These are phyloP conservation scores for Heliothis virescens DNA, from an alignment of 1,140 invertebrate genomes.

Conservation along the genomic window DNA sequence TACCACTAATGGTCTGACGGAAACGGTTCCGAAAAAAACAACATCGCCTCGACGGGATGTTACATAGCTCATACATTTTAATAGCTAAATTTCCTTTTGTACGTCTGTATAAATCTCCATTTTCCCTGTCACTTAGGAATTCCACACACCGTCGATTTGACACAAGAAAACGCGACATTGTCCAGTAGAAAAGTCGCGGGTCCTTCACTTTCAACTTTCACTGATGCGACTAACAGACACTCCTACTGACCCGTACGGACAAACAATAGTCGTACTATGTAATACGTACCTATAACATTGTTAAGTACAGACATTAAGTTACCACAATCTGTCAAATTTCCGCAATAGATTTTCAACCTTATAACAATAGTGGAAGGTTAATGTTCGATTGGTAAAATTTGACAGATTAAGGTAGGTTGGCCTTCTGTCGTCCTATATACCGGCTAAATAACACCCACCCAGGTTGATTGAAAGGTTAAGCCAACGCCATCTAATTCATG, in stretches of 20 bases:
- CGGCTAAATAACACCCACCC: too few species aligned
- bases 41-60: background rate
- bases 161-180: conserved; percentile 25
- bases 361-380: too few species aligned
- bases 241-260: conserved; percentile 51
- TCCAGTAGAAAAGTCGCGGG: conserved; percentile 54
- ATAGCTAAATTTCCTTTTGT: background rate
- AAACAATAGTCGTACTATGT: conserved; percentile 40
- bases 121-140: background rate
- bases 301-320: too few species aligned
- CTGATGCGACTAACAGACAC: conserved; percentile 53
- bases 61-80: background rate
- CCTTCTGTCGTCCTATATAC: too few species aligned
- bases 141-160: background rate
- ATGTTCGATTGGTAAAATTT: too few species aligned
- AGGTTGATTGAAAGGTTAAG: too few species aligned
- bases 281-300: too few species aligned
- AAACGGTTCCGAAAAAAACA: background rate
- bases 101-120: background rate
- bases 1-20: background rate
- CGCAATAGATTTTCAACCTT: too few species aligned
- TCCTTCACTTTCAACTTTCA: conserved; percentile 76
- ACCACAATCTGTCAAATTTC: too few species aligned
- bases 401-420: too few species aligned
- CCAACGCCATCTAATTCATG: too few species aligned